A percentile compares a stretch with the other conserved stretches of the same genome.
phyloP scores from a whole-genome alignment of 2,888 invertebrate species.

The Epicampocera succincta region DNA sequence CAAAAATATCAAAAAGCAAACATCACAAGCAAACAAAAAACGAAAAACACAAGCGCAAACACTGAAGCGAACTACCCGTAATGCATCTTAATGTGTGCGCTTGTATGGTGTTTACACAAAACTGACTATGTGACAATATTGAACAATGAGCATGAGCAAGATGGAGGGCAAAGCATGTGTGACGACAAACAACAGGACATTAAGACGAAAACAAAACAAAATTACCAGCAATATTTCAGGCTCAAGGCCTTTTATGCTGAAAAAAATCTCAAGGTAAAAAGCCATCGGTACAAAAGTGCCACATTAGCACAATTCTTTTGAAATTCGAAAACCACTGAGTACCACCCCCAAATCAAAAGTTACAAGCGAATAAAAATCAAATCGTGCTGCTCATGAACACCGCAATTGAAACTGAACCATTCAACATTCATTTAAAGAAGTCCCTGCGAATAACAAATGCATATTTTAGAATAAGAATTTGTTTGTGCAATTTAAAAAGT shows the following conservation, averaged over 20 bases:
- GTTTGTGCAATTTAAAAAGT: too few relatives aligned
- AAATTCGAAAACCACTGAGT: background rate
- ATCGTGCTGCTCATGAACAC: background rate
- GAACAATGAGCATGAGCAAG: background rate
- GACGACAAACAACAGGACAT: constrained; percentile 20
- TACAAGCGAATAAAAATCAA: too few relatives aligned
- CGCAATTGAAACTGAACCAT: too few relatives aligned
- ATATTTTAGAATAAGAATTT: too few relatives aligned
- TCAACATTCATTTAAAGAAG: too few relatives aligned
- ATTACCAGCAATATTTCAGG: constrained; percentile 64
- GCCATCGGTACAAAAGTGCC: constrained; percentile 42
- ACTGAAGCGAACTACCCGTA: background rate
- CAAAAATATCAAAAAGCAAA: constrained; percentile 41
- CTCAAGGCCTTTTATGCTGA: constrained; percentile 63
- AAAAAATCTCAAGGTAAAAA: constrained; percentile 66
- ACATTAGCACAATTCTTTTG: constrained; percentile 6
- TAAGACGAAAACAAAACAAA: constrained; percentile 26
- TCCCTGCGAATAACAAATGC: too few relatives aligned
- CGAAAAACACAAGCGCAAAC: too few relatives aligned
- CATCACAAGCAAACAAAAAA: constrained; percentile 36
- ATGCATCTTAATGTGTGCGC: background rate
- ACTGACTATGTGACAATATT: constrained; percentile 21
- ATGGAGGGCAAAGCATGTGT: background rate
- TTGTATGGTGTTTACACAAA: background rate
- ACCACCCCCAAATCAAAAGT: too few relatives aligned